Base-by-base conservation (phyloP, 2,888 invertebrate genomes). In the Linnaemya tessellans region DNA sequence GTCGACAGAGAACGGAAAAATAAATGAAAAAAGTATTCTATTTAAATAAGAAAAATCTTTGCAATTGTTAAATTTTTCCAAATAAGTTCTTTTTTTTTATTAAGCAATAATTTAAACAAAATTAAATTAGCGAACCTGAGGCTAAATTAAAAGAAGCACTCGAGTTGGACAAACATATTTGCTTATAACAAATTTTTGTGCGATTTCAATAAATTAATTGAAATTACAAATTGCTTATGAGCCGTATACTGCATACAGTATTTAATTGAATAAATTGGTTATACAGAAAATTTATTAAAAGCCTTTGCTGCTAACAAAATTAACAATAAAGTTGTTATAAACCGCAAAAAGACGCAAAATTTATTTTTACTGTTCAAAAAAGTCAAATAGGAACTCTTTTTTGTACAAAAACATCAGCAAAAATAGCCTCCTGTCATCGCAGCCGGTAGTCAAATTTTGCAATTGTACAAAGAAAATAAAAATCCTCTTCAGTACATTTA, bases 241-340 rank as follows among this genome's bases (percentile, higher is more conserved):
- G 7, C n/a, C 8, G 8, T 43, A 18, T 35, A 35, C 10, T 11
- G 22, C 0, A 25, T 25, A 25, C 56, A 62, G 22, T 64, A 83
- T n/a, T n/a, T 5, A 30, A 78, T 67, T 60, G 54, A 83, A 78
- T 73, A 43, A 65, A 46, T 73, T 67, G 43, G 78, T 73, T 71
- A 51, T 73, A 67, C 30, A 10, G 25, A 13, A 62, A 58, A 67
- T 54, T 64, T 60, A 58, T 64, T 49, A 70, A 77, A 71, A 65
- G 18, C 54, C 54, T 62, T 74, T 38, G 74, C 46, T 25, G 46
- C 68, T 56, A 74, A 79, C 67, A 84, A 79, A 78, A 64, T 79
- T 84, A 74, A 54, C 25, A 62, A 64, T 64, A 74, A 62, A 49
- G 15, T 56, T 8, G 9, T 18, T 25, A n/a, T 35, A 25, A 35